phyloP scores from a whole-genome alignment of 30 jellyfish, hydroid and myxozoan genomes.

The Aurelia coerulea region DNA sequence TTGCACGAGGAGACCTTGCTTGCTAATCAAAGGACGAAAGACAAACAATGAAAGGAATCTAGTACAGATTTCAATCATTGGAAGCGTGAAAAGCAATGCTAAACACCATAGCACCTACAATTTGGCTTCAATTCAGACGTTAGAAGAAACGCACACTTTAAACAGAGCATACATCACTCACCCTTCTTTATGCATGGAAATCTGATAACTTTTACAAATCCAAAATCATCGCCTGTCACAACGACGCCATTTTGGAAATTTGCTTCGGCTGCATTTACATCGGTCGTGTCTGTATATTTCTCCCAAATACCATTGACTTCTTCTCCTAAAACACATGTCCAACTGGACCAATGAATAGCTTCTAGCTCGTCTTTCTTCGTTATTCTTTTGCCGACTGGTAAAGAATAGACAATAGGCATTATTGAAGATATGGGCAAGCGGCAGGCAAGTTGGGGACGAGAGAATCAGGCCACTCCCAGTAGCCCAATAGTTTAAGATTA shows the following conservation, averaged over 20 bases:
- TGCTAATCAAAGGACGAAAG: no score
- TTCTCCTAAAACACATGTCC: conserved; percentile 93
- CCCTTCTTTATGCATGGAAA: conserved; percentile 95
- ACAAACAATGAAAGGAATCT: no score
- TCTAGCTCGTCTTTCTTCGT: conserved; percentile 84
- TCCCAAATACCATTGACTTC: conserved; percentile 98
- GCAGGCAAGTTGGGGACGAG: no score
- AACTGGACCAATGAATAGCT: conserved; percentile 84
- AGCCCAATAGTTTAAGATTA: no score
- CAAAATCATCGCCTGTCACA: conserved; percentile 95
- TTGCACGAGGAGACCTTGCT: no score
- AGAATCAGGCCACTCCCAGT: no score
- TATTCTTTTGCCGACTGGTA: conserved; percentile 73
- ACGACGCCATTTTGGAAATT: conserved; percentile 85
- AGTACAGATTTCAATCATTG: no score
- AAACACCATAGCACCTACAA: no score
- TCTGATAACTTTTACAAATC: conserved; percentile 78
- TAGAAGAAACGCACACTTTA: not conserved
- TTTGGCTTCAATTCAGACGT: no score
- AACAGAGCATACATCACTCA: not conserved
- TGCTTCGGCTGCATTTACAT: conserved; percentile 91
- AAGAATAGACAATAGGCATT: not conserved
- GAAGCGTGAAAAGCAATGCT: no score
- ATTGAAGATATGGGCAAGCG: no score
- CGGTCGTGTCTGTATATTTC: conserved; percentile 87